phyloP scores from a whole-genome alignment of 2,888 invertebrate genomes.

The Iselma pallidipennis region DNA sequence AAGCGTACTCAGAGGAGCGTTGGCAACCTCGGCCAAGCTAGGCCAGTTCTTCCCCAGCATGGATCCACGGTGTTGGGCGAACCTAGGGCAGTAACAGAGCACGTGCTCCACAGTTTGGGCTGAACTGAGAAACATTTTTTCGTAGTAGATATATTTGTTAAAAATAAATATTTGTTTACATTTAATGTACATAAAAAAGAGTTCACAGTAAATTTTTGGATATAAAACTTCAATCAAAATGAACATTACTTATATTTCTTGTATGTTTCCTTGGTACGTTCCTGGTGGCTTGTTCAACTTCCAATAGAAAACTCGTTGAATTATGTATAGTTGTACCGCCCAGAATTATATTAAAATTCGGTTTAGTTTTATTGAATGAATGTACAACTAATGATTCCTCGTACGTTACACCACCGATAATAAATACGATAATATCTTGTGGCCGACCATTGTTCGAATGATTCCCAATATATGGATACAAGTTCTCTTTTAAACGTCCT shows the following conservation, averaged over 20 bases:
- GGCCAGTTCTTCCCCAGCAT: too few relatives aligned
- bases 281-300: slow-evolving; percentile 70
- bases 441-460: slow-evolving; percentile 68
- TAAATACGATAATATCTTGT: slow-evolving; percentile 94
- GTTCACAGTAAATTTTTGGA: too few relatives aligned
- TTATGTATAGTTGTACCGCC: slow-evolving; percentile 95
- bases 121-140: too few relatives aligned
- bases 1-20: too few relatives aligned
- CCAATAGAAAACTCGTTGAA: slow-evolving; percentile 77
- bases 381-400: slow-evolving; percentile 91
- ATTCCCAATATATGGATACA: slow-evolving; percentile 81
- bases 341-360: slow-evolving; percentile 75
- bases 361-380: slow-evolving; percentile 74
- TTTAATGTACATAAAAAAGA: neutral
- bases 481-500: slow-evolving; percentile 83
- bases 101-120: too few relatives aligned
- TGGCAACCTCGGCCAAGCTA: too few relatives aligned
- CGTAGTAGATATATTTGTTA: too few relatives aligned
- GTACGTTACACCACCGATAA: slow-evolving; percentile 95
- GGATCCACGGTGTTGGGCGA: too few relatives aligned
- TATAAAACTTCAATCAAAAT: slow-evolving; percentile 34
- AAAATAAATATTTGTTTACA: neutral
- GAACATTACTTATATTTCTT: slow-evolving; percentile 42
- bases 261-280: slow-evolving; percentile 62
- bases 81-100: too few relatives aligned